Conservation (phyloP, 2,888 invertebrate species). For the Meiosimyza decipiens region DNA sequence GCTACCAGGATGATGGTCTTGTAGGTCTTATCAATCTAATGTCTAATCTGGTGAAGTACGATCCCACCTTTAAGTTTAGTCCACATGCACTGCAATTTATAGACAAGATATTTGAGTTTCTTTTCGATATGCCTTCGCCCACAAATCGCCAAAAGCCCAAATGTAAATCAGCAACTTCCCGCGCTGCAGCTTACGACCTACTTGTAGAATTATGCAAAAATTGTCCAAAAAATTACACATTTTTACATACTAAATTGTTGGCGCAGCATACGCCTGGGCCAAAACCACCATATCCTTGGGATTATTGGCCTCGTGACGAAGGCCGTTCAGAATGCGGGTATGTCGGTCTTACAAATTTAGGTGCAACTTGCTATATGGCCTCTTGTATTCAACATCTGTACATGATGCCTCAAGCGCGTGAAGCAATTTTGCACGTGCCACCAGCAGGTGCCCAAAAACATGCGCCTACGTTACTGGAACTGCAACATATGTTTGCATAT, state of each 20-base stretch:
- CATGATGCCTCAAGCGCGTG: constrained; percentile 95
- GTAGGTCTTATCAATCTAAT: constrained; percentile 87
- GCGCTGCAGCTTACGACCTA: constrained; percentile 91
- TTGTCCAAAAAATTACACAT: constrained; percentile 85
- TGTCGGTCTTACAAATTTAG: constrained; percentile 93
- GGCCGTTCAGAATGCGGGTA: constrained; percentile 94
- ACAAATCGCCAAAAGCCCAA: constrained; percentile 88
- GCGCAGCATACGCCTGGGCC: constrained; percentile 88
- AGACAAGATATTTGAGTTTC: constrained; percentile 81
- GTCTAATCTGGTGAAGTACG: constrained; percentile 89
- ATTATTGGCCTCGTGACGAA: constrained; percentile 98
- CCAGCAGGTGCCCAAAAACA: constrained; percentile 80
- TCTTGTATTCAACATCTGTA: constrained; percentile 97
- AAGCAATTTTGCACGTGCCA: constrained; percentile 83
- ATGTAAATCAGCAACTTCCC: constrained; percentile 90
- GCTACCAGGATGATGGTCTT: constrained; percentile 90
- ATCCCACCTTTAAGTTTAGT: constrained; percentile 85
- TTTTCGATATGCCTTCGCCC: constrained; percentile 91
- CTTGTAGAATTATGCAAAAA: constrained; percentile 88
- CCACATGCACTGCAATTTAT: constrained; percentile 74
- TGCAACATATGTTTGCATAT: constrained; percentile 96
- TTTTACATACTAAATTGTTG: constrained; percentile 84
- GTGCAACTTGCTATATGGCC: constrained; percentile 98
- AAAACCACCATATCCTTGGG: constrained; percentile 92
- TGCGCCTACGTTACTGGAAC: constrained; percentile 82